A percentile compares a stretch with the other conserved stretches of the same genome.
Conservation (phyloP, 2,888 invertebrate genomes). For the Dynastes tityus region DNA sequence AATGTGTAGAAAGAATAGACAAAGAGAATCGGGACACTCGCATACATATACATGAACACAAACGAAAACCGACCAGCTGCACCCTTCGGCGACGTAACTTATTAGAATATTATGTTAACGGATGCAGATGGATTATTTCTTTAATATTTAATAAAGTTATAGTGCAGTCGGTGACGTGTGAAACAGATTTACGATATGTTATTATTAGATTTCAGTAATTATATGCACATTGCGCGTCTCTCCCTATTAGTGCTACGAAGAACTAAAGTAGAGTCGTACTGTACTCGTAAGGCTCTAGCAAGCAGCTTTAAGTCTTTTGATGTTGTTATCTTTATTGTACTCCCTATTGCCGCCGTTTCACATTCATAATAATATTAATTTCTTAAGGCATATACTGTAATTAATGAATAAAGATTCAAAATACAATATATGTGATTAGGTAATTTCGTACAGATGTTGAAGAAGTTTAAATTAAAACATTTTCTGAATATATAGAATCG, state of each 20-base stretch:
- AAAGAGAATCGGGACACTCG: constrained; percentile 52
- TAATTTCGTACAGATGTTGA: no score
- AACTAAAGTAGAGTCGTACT: neutral
- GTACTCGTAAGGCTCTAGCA: neutral
- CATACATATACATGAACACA: constrained; percentile 20
- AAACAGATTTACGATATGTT: constrained; percentile 38
- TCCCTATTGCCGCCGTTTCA: no score
- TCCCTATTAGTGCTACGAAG: neutral
- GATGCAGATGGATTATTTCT: constrained; percentile 64
- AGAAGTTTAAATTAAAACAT: no score
- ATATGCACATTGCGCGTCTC: constrained; percentile 12
- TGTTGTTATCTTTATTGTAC: no score
- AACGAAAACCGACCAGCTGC: constrained; percentile 58
- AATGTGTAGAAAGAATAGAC: constrained; percentile 34
- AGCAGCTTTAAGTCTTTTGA: neutral
- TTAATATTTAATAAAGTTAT: constrained; percentile 60
- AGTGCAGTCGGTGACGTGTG: constrained; percentile 23
- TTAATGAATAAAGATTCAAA: no score
- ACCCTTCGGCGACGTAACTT: constrained; percentile 61
- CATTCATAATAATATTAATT: no score
- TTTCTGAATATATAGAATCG: no score
- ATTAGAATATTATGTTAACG: constrained; percentile 67
- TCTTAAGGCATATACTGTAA: no score
- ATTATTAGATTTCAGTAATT: constrained; percentile 33
- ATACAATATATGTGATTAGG: no score